Percentiles rank a stretch among this genome's conserved stretches.
Conservation (phyloP, 92 coral and sea anemone genomes). For the Heliopora coerulea region DNA sequence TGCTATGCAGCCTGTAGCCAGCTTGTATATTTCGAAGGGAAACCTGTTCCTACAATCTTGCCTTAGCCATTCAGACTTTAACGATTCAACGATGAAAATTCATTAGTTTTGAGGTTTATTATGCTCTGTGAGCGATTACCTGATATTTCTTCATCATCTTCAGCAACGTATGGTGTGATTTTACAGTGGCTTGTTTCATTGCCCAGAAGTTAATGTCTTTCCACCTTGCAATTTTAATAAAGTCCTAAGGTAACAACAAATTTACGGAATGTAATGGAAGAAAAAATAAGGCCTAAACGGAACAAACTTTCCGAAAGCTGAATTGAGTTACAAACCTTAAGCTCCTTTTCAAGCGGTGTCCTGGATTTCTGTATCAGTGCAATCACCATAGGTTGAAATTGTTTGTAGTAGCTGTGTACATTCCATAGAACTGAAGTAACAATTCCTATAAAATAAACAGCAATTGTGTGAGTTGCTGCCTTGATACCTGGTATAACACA, state of each 20-base stretch:
- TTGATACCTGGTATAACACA: too few species aligned
- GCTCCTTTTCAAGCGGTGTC: constrained; percentile 89
- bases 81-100: too few species aligned
- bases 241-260: constrained; percentile 54
- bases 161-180: constrained; percentile 86
- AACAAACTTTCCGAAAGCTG: not conserved
- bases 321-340: constrained; percentile 62
- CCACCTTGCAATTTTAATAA: constrained; percentile 95
- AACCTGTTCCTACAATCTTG: too few species aligned
- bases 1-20: too few species aligned
- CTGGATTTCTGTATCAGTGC: constrained; percentile 57
- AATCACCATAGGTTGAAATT: constrained; percentile 64
- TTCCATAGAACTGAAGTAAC: constrained; percentile 69
- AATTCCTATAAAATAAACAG: too few species aligned
- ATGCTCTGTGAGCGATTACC: constrained; percentile 54
- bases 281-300: not conserved
- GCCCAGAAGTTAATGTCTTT: constrained; percentile 97
- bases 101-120: too few species aligned
- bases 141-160: constrained; percentile 86
- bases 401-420: constrained; percentile 72
- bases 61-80: too few species aligned
- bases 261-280: not conserved
- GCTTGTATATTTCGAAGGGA: too few species aligned
- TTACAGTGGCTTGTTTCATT: constrained; percentile 92
- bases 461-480: too few species aligned